Percentiles rank a stretch among this genome's conserved stretches.
These are phyloP conservation scores for Lissonota sp. DNA, from an alignment of 2,888 invertebrate species.

Conservation along the genomic window DNA sequence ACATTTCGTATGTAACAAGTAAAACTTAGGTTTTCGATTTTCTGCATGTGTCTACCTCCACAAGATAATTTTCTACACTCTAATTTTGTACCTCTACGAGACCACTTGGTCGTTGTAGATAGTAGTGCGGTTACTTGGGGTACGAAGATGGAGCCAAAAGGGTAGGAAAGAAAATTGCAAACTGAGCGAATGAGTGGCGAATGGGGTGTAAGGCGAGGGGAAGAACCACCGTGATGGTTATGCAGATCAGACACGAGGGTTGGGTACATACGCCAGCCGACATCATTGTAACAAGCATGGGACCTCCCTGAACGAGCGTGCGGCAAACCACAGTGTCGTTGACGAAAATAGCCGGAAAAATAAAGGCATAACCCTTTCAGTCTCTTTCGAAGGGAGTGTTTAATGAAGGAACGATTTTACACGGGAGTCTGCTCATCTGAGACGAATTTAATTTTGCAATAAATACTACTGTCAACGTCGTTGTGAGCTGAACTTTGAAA, in stretches of 20 bases:
- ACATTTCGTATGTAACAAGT: too few relatives aligned
- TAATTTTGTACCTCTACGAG: too few relatives aligned
- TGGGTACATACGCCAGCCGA: conserved; percentile 71
- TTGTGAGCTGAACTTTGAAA: conserved; percentile 7
- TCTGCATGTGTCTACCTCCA: too few relatives aligned
- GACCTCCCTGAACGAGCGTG: conserved; percentile 53
- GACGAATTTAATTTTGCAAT: conserved; percentile 43
- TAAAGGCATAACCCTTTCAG: conserved; percentile 75
- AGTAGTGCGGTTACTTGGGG: background rate
- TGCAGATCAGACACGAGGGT: conserved; percentile 77
- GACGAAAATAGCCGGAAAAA: conserved; percentile 72
- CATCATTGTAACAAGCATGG: conserved; percentile 75
- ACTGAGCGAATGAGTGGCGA: conserved; percentile 53
- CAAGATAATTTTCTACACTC: too few relatives aligned
- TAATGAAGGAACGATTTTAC: conserved; percentile 58
- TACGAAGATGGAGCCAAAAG: conserved; percentile 28
- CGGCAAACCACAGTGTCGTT: conserved; percentile 59
- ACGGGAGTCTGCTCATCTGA: conserved; percentile 60
- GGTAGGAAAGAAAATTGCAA: conserved; percentile 68
- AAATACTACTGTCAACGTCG: conserved; percentile 37
- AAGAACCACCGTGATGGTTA: conserved; percentile 74
- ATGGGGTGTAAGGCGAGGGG: conserved; percentile 63
- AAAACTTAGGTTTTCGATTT: too few relatives aligned
- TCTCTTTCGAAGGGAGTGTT: conserved; percentile 36
- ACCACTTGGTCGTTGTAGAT: too few relatives aligned